A percentile compares a stretch with the other conserved stretches of the same genome.
These are phyloP conservation scores for Sebastes hubbsi DNA, from an alignment of 2,797 vertebrate genomes.

Conservation along the genomic window DNA sequence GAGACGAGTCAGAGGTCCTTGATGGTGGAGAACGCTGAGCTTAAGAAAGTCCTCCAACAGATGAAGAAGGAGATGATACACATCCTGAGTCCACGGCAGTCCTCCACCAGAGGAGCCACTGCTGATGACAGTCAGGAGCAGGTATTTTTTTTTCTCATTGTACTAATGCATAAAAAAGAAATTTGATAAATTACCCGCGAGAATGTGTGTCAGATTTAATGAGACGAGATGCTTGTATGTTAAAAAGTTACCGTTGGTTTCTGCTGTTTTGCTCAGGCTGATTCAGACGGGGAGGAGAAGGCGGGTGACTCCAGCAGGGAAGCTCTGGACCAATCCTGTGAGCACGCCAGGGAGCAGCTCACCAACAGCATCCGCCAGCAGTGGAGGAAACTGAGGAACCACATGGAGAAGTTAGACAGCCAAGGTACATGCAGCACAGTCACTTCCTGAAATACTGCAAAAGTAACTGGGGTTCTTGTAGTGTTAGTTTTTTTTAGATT, in stretches of 20 bases:
- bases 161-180: too few relatives aligned
- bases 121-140: conserved; percentile 85
- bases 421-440: conserved; percentile 82
- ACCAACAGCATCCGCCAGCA: conserved; percentile 96
- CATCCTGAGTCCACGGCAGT: conserved; percentile 88
- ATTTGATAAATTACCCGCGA: background rate
- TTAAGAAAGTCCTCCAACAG: conserved; percentile 96
- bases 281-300: conserved; percentile 90
- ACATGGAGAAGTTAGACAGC: conserved; percentile 93
- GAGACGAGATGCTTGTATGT: background rate
- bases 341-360: conserved; percentile 92
- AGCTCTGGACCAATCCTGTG: conserved; percentile 92
- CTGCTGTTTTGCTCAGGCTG: conserved; percentile 70
- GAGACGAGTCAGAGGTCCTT: conserved; percentile 90
- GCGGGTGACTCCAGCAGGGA: conserved; percentile 86
- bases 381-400: conserved; percentile 95
- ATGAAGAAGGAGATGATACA: conserved; percentile 98
- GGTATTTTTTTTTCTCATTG: conserved; percentile 68
- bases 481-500: background rate
- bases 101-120: conserved; percentile 80
- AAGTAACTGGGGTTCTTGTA: background rate
- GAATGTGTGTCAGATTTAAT: background rate
- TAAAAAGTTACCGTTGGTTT: background rate
- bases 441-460: background rate
- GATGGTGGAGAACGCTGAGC: conserved; percentile 93